Evolutionary conservation across 2,113 vertebrate genomes (phyloP), one percentile per base, ranked within the genome.

Genomic region (Entelurus aequoreus): DNA sequence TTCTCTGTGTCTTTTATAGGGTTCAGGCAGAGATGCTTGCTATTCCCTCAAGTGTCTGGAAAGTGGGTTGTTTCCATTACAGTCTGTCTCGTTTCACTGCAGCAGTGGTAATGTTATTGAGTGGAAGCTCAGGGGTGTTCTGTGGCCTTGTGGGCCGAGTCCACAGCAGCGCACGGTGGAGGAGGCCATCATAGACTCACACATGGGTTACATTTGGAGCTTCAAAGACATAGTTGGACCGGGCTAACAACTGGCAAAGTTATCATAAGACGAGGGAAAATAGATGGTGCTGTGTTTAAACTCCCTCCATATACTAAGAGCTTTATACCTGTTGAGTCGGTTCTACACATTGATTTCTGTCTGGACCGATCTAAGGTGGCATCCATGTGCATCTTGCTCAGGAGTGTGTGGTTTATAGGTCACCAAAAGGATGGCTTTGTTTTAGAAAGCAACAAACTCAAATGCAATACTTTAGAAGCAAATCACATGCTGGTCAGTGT

Each of bases 21-120:
- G 57, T 53, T 88, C 83, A 86, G 81, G 75, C 84, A 77, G 88
- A 88, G 83, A 77, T 84, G 78, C 84, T 89, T 75, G 68, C 65
- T 88, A 77, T 92, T 93, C 90, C 90, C 89, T 79, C 5, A 4
- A 19, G 88, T 90, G 90, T 93, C 91, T 94, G 91, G 88, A 85
- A 89, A 86, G 87, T 54, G 69, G 86, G 80, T 66, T 72, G 72
- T 89, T 91, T 89, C 84, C 84, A 69, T 68, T 87, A 86, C 74
- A 19, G 85, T 72, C 79, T 52, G 67, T 90, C 88, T 63, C 10
- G 74, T 87, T 88, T 88, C 75, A 61, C 72, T 71, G 82, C 78
- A 69, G 68, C 62, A 35, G 14, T n/a, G 72, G 62, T 62, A 8
- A 86, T 90, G 81, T 90, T 88, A 86, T 89, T 88, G 80, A 76